These are phyloP conservation scores for Colius striatus DNA, from an alignment of 2,113 vertebrate species.

Conservation along the genomic window DNA sequence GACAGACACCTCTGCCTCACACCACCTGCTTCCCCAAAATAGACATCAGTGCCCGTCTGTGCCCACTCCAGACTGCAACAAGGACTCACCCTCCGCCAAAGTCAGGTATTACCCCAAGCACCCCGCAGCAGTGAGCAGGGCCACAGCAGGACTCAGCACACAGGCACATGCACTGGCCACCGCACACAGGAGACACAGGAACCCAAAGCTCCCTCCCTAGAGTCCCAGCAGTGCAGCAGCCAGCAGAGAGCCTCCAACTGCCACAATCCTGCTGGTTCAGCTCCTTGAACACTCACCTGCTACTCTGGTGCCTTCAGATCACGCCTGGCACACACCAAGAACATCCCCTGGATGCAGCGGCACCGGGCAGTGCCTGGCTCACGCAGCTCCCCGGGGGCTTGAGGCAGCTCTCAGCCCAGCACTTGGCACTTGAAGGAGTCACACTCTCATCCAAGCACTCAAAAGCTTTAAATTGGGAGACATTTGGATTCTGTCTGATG, in stretches of 20 bases:
- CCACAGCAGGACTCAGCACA: accelerated
- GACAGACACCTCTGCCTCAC: not conserved
- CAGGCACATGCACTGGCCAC: too few relatives aligned
- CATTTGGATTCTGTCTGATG: not conserved
- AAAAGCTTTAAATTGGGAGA: not conserved
- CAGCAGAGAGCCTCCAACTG: not conserved
- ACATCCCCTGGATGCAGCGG: accelerated
- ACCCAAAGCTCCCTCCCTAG: not conserved
- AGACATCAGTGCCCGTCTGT: accelerated
- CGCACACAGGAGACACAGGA: accelerated
- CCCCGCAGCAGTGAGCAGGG: accelerated
- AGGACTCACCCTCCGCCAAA: accelerated
- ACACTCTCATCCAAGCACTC: not conserved
- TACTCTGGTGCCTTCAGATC: accelerated
- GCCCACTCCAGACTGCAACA: not conserved
- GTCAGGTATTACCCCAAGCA: accelerated
- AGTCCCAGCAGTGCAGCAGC: not conserved
- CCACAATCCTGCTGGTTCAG: accelerated
- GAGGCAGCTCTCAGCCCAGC: not conserved
- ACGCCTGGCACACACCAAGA: accelerated
- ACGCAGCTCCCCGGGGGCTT: accelerated
- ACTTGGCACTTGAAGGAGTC: not conserved
- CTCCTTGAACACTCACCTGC: not conserved
- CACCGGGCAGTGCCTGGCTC: not conserved
- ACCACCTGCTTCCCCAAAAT: not conserved